Percentiles rank a stretch among this genome's conserved stretches.
These are phyloP conservation scores for Apus apus DNA, from an alignment of 2,113 vertebrate species.

Conservation along the genomic window DNA sequence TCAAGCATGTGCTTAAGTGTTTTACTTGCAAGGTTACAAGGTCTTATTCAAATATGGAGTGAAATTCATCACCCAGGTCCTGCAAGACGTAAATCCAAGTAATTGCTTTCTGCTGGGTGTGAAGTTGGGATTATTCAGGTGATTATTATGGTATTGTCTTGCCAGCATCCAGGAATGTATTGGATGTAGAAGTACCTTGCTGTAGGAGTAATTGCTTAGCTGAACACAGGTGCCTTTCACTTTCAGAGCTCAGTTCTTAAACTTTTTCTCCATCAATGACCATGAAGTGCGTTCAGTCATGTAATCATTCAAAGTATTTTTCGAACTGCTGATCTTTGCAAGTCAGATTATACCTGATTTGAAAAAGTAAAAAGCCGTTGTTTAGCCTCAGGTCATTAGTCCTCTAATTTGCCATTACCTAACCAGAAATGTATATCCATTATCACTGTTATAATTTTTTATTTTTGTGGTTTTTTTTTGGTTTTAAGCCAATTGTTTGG, in stretches of 20 bases:
- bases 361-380: slow-evolving; percentile 9
- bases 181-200: background rate
- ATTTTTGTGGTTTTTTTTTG: background rate
- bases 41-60: background rate
- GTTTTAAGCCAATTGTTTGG: background rate
- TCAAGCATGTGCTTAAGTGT: background rate
- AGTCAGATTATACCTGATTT: slow-evolving; percentile 6
- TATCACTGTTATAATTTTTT: background rate
- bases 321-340: background rate
- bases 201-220: background rate
- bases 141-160: background rate
- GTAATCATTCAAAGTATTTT: slow-evolving; percentile 17
- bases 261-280: background rate
- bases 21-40: background rate
- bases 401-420: slow-evolving; percentile 44
- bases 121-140: background rate
- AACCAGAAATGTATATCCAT: background rate
- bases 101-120: background rate
- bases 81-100: background rate
- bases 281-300: background rate
- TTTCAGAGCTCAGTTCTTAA: background rate
- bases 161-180: background rate
- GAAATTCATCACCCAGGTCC: background rate
- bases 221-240: background rate
- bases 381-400: slow-evolving; percentile 46